phyloP scores from a whole-genome alignment of 1,140 invertebrate genomes.

The Pseudobourletiella spinata region DNA sequence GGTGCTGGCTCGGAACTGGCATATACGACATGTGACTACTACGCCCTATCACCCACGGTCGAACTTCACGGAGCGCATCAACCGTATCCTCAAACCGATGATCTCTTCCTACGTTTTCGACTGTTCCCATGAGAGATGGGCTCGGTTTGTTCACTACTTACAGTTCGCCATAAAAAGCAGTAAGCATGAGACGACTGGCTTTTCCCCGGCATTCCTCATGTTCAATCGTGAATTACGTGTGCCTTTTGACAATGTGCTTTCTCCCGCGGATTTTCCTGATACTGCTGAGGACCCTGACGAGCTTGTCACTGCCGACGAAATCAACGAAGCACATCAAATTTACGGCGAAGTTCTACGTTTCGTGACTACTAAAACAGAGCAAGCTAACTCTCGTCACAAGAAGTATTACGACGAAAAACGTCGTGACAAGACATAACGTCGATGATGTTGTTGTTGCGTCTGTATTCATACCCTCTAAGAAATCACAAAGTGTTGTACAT shows the following conservation, averaged over 20 bases:
- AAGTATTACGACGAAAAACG: background rate
- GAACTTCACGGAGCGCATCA: constrained; percentile 26
- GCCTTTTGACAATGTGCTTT: constrained; percentile 3
- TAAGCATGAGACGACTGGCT: background rate
- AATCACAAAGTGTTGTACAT: no score
- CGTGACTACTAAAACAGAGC: background rate
- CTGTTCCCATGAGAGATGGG: constrained; percentile 14
- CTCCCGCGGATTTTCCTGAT: background rate
- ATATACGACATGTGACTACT: constrained; percentile 8
- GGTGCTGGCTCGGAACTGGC: background rate
- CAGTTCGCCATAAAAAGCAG: constrained; percentile 9
- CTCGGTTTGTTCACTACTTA: background rate
- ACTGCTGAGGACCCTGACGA: background rate
- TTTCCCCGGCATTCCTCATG: background rate
- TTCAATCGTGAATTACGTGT: constrained; percentile 7
- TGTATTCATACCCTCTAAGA: no score
- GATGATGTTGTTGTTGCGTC: no score
- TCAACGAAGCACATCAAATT: background rate
- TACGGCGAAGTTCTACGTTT: background rate
- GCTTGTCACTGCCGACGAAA: background rate
- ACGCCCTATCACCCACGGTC: constrained; percentile 30
- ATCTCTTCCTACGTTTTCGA: no score
- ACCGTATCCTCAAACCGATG: no score
- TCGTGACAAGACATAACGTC: no score
- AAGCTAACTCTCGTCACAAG: background rate